Evolutionary conservation across 2,888 invertebrate genomes (phyloP), one percentile per base, ranked within the genome.

Genomic region (Deilephila porcellus): DNA sequence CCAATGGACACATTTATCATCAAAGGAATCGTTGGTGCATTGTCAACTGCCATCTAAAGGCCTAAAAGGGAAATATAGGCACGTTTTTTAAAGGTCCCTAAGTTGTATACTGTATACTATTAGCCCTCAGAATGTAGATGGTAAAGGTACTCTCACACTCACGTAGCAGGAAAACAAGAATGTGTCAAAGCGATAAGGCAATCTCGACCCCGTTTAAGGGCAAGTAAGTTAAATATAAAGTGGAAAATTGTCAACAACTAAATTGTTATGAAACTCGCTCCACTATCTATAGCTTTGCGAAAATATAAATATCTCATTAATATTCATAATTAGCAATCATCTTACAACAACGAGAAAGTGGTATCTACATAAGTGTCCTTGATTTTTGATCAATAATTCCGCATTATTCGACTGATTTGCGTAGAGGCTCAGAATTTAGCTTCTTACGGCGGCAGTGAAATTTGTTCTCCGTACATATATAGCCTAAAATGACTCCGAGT

Each of bases 191-290:
- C 20, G 64, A 67, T 67, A 67, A 67, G 25, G 17, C 25, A 67
- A 52, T 45, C 67, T 11, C 67, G 52, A 67, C 67, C 67, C 17
- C 52, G 45, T 67, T 20, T 52, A 64, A 64, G 64, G 64, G 37
- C 67, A 67, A 25, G 6, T 17, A 34, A 17, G 67, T 67, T 52
- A 52, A 67, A 67, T 52, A 25, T 67, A 25, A 67, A 67, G 45
- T 52, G 25, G 52, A 29, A 67, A 67, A 67, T 17, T 20, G 52
- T 52, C 67, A 25, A 52, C 25, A 67, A n/a, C 34, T 7, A 14
- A 52, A 67, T 52, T 67, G 67, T 52, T 67, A 29, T 67, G 45
- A 67, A 25, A 52, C 25, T 19, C 25, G 25, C 17, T 8, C 19
- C 56, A 56, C 52, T 25, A 17, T n/a, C 37, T 52, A 67, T 25